phyloP scores from a whole-genome alignment of 2,888 invertebrate species.

The Caenorhabditis sp. region DNA sequence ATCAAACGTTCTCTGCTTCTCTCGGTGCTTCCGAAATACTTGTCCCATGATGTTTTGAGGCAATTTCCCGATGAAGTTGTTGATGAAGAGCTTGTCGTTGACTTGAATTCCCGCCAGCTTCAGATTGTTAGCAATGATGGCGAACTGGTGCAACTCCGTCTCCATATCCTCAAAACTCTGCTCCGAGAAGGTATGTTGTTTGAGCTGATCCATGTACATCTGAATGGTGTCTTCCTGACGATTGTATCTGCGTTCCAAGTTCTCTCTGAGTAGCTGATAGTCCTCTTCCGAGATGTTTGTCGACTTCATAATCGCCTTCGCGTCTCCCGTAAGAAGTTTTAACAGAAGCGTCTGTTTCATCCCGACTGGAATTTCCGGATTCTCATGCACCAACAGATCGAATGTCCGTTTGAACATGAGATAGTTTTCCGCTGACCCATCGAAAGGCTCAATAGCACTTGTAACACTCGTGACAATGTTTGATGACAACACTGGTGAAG shows the following conservation, averaged over 20 bases:
- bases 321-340: neutral
- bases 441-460: neutral
- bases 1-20: neutral
- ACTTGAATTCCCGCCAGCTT: neutral
- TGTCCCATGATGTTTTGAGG: neutral
- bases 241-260: neutral
- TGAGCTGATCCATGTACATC: neutral
- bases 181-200: neutral
- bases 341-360: neutral
- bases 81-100: neutral
- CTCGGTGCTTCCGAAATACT: neutral
- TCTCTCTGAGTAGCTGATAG: neutral
- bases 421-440: neutral
- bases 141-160: neutral
- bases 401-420: neutral
- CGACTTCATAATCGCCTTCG: neutral
- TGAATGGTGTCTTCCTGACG: neutral
- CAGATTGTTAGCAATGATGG: neutral
- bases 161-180: neutral
- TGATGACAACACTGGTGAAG: neutral
- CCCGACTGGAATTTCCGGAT: neutral
- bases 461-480: neutral
- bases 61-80: no score
- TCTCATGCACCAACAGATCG: neutral
- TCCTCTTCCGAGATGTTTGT: neutral